Evolutionary conservation across 2,888 invertebrate genomes (phyloP).

Genomic region (Cabera pusaria): DNA sequence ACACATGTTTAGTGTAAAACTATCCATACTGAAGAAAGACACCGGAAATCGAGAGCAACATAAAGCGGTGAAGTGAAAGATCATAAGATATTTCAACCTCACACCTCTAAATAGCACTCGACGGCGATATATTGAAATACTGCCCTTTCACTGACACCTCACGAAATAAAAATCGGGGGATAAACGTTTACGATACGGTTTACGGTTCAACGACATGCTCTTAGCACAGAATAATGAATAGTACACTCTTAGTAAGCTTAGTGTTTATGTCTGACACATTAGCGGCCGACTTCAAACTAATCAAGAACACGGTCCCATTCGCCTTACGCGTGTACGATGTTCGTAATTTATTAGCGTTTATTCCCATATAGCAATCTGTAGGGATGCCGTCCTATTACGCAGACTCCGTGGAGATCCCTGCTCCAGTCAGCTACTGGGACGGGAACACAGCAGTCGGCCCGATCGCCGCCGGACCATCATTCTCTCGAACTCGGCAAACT

Average conservation of each 20-base stretch:
- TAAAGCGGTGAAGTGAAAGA: constrained; percentile 28
- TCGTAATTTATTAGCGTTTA: constrained; percentile 82
- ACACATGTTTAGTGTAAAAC: constrained; percentile 30
- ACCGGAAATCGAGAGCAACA: constrained; percentile 26
- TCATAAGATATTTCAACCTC: constrained; percentile 40
- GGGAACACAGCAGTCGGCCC: constrained; percentile 61
- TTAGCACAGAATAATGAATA: too few species aligned
- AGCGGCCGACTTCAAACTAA: constrained; percentile 79
- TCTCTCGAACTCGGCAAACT: constrained; percentile 47
- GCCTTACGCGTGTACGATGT: constrained; percentile 75
- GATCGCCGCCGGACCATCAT: constrained; percentile 40
- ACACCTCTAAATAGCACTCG: constrained; percentile 36
- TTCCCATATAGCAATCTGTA: constrained; percentile 81
- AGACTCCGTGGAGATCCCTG: constrained; percentile 79
- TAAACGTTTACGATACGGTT: constrained; percentile 27
- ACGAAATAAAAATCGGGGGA: constrained; percentile 29
- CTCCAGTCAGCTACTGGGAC: constrained; percentile 73
- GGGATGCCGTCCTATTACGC: constrained; percentile 80
- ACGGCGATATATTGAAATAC: constrained; percentile 33
- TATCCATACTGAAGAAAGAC: constrained; percentile 28
- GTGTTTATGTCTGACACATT: constrained; percentile 61
- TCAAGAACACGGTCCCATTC: constrained; percentile 72
- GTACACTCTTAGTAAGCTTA: constrained; percentile 28
- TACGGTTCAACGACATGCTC: constrained; percentile 19
- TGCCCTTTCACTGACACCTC: constrained; percentile 30